Evolutionary conservation across 1,140 invertebrate species (phyloP).

Genomic region (Gonioctena quinquepunctata): DNA sequence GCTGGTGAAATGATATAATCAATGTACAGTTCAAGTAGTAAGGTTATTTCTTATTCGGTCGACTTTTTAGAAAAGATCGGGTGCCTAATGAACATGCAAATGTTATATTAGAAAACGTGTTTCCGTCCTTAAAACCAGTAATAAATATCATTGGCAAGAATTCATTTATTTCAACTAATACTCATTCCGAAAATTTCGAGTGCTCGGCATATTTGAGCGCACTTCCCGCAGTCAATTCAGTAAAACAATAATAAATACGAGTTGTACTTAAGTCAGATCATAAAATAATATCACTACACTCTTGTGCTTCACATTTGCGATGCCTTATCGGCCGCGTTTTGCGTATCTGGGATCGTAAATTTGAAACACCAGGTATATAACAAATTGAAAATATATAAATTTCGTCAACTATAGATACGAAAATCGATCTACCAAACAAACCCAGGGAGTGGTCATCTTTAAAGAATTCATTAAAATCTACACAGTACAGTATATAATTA

Average conservation of each 20-base stretch:
- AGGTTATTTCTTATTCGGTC: constrained; percentile 27
- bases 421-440: constrained; percentile 16
- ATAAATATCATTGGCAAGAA: constrained; percentile 37
- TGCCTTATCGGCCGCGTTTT: not conserved
- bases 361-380: not conserved
- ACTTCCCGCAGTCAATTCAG: not conserved
- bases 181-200: not conserved
- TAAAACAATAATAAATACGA: constrained; percentile 1
- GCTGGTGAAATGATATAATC: constrained; percentile 54
- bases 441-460: not conserved
- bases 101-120: constrained; percentile 38
- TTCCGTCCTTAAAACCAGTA: constrained; percentile 34
- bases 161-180: constrained; percentile 17
- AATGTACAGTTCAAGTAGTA: constrained; percentile 30
- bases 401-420: constrained; percentile 1
- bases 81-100: constrained; percentile 45
- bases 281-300: constrained; percentile 9
- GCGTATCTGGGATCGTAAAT: not conserved
- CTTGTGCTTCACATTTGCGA: not conserved
- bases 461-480: not conserved
- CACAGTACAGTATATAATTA: not conserved
- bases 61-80: constrained; percentile 37
- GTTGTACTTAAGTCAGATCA: constrained; percentile 24
- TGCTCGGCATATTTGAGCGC: not conserved
- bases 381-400: constrained; percentile 12